Conservation (phyloP, 2,797 vertebrate species). For the Chiloscyllium punctatum region DNA sequence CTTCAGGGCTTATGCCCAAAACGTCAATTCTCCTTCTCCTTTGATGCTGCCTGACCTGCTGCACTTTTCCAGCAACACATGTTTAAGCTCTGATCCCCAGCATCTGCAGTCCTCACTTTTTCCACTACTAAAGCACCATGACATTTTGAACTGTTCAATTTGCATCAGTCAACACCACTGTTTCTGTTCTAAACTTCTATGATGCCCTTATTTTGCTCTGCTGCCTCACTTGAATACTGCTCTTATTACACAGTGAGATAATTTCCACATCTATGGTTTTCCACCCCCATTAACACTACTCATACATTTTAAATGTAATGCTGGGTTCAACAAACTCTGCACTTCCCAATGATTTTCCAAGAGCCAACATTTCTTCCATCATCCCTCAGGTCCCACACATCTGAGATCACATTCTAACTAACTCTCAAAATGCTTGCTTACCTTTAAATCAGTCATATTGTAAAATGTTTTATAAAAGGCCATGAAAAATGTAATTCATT, state of each 20-base stretch:
- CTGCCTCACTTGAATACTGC: background rate
- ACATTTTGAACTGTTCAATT: background rate
- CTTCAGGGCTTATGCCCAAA: too few relatives aligned
- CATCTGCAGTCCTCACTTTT: too few relatives aligned
- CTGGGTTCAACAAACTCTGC: background rate
- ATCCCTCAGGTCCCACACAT: too few relatives aligned
- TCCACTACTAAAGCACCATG: background rate
- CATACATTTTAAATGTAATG: background rate
- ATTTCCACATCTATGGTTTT: background rate
- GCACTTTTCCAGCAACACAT: too few relatives aligned
- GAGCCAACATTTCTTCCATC: too few relatives aligned
- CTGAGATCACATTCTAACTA: background rate
- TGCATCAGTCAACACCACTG: background rate
- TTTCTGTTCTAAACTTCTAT: background rate
- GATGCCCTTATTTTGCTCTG: background rate
- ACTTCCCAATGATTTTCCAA: background rate
- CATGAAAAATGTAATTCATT: background rate
- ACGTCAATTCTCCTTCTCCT: too few relatives aligned
- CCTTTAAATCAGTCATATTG: background rate
- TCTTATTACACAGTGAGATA: background rate
- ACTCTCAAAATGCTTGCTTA: background rate
- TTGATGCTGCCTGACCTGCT: too few relatives aligned
- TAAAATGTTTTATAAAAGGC: background rate
- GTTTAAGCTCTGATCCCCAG: too few relatives aligned
- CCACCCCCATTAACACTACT: background rate